phyloP scores from a whole-genome alignment of 1,140 invertebrate genomes.

The Diuraphis noxia region DNA sequence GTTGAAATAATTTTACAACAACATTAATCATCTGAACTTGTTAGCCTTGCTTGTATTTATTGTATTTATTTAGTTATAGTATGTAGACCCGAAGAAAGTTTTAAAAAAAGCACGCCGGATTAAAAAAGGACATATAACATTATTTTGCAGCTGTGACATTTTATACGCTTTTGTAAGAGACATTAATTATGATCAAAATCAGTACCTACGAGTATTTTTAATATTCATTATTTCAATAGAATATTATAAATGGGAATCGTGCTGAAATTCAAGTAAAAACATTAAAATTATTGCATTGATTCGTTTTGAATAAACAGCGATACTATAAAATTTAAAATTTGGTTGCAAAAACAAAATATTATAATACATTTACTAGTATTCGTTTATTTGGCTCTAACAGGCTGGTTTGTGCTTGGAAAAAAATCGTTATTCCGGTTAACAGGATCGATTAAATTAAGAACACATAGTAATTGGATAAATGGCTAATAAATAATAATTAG shows the following conservation, averaged over 20 bases:
- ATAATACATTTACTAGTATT: too few species aligned
- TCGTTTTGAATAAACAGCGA: neutral
- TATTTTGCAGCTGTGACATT: neutral
- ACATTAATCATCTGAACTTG: neutral
- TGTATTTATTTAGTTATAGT: neutral
- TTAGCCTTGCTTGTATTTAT: conserved; percentile 9
- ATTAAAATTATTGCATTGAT: neutral
- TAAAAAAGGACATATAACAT: conserved; percentile 7
- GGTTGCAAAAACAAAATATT: too few species aligned
- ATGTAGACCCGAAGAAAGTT: neutral
- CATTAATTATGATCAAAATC: conserved; percentile 11
- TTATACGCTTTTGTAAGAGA: neutral
- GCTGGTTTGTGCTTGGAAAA: too few species aligned
- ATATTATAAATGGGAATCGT: neutral
- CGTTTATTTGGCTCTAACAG: too few species aligned
- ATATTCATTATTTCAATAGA: neutral
- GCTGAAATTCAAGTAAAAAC: neutral
- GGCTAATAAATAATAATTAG: too few species aligned
- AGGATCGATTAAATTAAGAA: too few species aligned
- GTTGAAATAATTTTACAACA: neutral
- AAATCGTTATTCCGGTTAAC: too few species aligned
- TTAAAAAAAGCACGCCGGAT: neutral
- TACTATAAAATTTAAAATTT: too few species aligned
- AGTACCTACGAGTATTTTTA: neutral
- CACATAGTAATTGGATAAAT: too few species aligned